A percentile compares a stretch with the other conserved stretches of the same genome.
Conservation (phyloP, 2,797 vertebrate species). For the Glyptemys insculpta region DNA sequence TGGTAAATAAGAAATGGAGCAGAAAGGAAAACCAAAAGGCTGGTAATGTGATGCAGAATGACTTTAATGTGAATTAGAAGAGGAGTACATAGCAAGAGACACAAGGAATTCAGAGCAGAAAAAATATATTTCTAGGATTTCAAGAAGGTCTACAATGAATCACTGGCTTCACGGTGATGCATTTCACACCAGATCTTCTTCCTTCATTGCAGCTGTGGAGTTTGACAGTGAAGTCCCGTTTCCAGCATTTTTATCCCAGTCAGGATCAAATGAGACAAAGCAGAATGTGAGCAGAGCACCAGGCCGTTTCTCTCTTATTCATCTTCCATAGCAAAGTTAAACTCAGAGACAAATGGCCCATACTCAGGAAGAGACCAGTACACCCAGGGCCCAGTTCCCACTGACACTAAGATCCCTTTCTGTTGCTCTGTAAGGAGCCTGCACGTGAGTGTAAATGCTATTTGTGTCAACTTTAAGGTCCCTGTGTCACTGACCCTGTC, state of each 20-base stretch:
- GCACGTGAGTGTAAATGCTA: too few relatives aligned
- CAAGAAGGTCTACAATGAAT: neutral
- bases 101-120: neutral
- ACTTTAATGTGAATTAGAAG: neutral
- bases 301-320: neutral
- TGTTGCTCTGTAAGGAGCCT: neutral
- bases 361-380: neutral
- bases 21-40: neutral
- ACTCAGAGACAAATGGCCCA: neutral
- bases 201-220: neutral
- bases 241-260: neutral
- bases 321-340: neutral
- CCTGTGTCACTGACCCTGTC: too few relatives aligned
- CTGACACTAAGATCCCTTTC: neutral
- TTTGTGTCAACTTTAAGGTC: too few relatives aligned
- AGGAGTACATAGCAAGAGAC: neutral
- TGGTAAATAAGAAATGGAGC: neutral
- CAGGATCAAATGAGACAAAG: neutral
- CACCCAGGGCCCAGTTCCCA: neutral
- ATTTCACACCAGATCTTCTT: neutral
- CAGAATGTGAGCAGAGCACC: neutral
- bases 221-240: neutral
- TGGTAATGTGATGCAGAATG: neutral
- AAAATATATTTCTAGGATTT: neutral
- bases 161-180: neutral